Evolutionary conservation across 2,797 vertebrate genomes (phyloP).

Genomic region (Cyprinella venusta): DNA sequence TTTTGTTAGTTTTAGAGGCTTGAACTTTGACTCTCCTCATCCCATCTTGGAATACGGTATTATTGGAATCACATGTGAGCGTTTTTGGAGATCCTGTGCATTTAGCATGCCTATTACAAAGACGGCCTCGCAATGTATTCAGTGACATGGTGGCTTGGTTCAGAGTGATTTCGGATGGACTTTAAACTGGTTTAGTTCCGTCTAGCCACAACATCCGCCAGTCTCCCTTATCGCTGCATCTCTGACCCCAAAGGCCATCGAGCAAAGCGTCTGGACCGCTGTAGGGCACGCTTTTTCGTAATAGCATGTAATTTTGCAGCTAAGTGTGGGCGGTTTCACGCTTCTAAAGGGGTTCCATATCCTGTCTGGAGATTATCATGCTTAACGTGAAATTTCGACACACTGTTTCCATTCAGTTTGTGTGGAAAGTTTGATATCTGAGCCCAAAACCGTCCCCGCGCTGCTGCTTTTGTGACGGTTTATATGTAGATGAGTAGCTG

Average conservation of each 20-base stretch:
- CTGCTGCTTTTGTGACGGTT: slow-evolving; percentile 6
- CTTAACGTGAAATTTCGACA: slow-evolving; percentile 24
- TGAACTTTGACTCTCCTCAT: slow-evolving; percentile 71
- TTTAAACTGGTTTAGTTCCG: slow-evolving; percentile 58
- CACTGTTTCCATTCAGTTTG: slow-evolving; percentile 44
- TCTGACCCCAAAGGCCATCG: slow-evolving; percentile 21
- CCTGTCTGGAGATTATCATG: slow-evolving; percentile 38
- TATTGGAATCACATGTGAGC: slow-evolving; percentile 61
- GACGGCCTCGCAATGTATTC: slow-evolving; percentile 35
- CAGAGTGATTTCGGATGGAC: slow-evolving; percentile 53
- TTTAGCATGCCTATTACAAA: slow-evolving; percentile 27
- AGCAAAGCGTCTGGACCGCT: slow-evolving; percentile 7
- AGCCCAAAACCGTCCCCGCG: background rate
- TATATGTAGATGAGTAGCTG: slow-evolving; percentile 24
- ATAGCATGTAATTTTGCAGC: slow-evolving; percentile 42
- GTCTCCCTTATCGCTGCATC: slow-evolving; percentile 50
- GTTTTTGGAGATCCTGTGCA: slow-evolving; percentile 49
- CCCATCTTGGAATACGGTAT: slow-evolving; percentile 54
- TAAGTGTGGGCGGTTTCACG: slow-evolving; percentile 45
- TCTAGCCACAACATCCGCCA: slow-evolving; percentile 55
- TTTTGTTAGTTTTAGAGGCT: slow-evolving; percentile 65
- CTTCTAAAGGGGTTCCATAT: slow-evolving; percentile 48
- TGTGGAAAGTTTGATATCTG: slow-evolving; percentile 25
- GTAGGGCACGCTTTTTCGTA: slow-evolving; percentile 11
- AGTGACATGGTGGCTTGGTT: slow-evolving; percentile 57